Evolutionary conservation across 2,113 vertebrate genomes (phyloP).

Genomic region (Toxotes jaculatrix): DNA sequence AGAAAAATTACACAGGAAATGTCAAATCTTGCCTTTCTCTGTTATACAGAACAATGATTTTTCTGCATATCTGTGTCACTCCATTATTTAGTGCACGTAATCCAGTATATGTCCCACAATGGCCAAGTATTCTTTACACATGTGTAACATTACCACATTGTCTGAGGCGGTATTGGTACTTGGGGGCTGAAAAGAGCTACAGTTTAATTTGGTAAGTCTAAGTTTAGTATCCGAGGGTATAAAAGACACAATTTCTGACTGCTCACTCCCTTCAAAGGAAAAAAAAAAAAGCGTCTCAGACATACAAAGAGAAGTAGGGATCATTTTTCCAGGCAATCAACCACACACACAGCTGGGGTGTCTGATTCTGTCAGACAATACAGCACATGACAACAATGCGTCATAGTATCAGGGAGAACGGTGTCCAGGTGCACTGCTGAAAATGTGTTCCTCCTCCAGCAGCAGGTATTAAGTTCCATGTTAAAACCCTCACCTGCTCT

Average conservation of each 20-base stretch:
- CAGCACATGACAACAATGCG: slow-evolving; percentile 22
- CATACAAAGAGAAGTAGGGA: slow-evolving; percentile 17
- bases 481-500: slow-evolving; percentile 34
- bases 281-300: background rate
- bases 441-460: slow-evolving; percentile 45
- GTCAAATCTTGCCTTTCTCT: slow-evolving; percentile 26
- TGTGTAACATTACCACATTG: slow-evolving; percentile 32
- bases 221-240: slow-evolving; percentile 48
- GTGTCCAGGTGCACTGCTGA: slow-evolving; percentile 51
- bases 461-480: slow-evolving; percentile 50
- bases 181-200: slow-evolving; percentile 22
- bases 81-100: slow-evolving; percentile 47
- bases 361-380: slow-evolving; percentile 30
- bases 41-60: slow-evolving; percentile 11
- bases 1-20: slow-evolving; percentile 27
- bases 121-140: slow-evolving; percentile 57
- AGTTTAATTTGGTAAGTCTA: slow-evolving; percentile 61
- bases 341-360: slow-evolving; percentile 7
- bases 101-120: slow-evolving; percentile 38
- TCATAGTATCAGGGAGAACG: slow-evolving; percentile 37
- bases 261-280: background rate
- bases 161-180: slow-evolving; percentile 47
- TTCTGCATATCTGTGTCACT: slow-evolving; percentile 15
- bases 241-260: slow-evolving; percentile 24
- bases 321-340: slow-evolving; percentile 41